Evolutionary conservation across 1,140 invertebrate species (phyloP).

Genomic region (Onthophagus taurus): DNA sequence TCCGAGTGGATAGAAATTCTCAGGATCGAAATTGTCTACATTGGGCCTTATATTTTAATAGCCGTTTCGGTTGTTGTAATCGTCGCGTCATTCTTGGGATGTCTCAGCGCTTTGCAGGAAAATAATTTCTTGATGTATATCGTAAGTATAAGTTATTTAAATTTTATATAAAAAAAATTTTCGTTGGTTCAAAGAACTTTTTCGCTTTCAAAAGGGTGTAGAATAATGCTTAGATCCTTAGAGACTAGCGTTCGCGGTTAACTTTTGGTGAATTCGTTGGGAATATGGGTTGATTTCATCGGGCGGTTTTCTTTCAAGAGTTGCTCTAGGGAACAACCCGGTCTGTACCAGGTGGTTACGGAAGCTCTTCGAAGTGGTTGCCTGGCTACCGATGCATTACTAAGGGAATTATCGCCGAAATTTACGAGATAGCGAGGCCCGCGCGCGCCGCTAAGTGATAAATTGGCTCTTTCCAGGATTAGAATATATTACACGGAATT

Average conservation of each 20-base stretch:
- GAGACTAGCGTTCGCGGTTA: too few species aligned
- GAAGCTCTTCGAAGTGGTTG: neutral
- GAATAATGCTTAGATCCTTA: too few species aligned
- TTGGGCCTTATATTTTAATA: slow-evolving; percentile 71
- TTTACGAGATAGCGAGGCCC: neutral
- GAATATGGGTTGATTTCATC: too few species aligned
- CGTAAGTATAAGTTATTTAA: slow-evolving; percentile 43
- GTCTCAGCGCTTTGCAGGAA: slow-evolving; percentile 62
- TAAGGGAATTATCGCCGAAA: slow-evolving; percentile 15
- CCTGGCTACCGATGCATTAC: slow-evolving; percentile 19
- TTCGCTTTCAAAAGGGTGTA: neutral
- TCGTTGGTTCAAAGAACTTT: neutral
- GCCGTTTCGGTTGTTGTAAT: slow-evolving; percentile 58
- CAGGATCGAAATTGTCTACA: slow-evolving; percentile 65
- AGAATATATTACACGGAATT: slow-evolving; percentile 27
- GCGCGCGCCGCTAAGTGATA: too few species aligned
- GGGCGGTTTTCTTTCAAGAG: too few species aligned
- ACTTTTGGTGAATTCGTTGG: too few species aligned
- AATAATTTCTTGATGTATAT: slow-evolving; percentile 47
- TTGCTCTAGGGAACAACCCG: neutral
- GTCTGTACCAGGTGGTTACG: too few species aligned
- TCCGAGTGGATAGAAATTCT: slow-evolving; percentile 70
- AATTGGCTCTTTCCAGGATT: slow-evolving; percentile 18
- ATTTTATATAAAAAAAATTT: slow-evolving; percentile 2
- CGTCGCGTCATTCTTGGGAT: slow-evolving; percentile 64